Base-by-base conservation (phyloP, 2,113 vertebrate genomes). In the Telmatochromis sp. region DNA sequence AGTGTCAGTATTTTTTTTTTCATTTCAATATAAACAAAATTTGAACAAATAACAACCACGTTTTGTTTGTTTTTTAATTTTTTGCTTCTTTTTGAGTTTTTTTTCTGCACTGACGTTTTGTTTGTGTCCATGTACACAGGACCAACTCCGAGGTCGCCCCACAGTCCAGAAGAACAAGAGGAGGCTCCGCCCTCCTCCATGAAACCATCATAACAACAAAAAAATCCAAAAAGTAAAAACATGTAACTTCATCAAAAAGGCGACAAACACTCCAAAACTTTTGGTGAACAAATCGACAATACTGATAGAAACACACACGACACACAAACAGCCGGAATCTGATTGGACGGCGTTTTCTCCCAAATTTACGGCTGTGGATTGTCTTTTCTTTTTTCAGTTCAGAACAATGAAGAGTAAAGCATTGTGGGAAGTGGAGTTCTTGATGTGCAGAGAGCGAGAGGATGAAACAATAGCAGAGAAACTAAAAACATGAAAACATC, bases 141-240 rank as follows among this genome's bases (percentile, higher is more conserved):
- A 78, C 4, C 17, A 87, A 83, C 86, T 33, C 45, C 3, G 40
- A 84, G 47, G 78, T 75, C 9, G 40, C 14, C 83, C 58, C 55
- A 17, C 6, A 55, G 84, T 91, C 82, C 86, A 80, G 86, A 81
- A 80, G 54, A 87, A 91, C 87, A 80, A 85, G 50, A 87, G 91
- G 96, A 97, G 96, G 95, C 96, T 96, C 96, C 94, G 93, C 96
- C 93, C 95, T 88, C 95, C 83, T 96, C 93, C 13, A 91, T 65
- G 33, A 95, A 90, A 89, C 19, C 57, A 73, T 3, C n/a, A 33
- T 14, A 45, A 80, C 10, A 83, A 91, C 11, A 90, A 73, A n/a
- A 37, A 42, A 71, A 73, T 87, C 31, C 65, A 81, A 71, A 42
- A 40, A 19, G n/a, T 47, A 88, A 81, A 81, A 79, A 50, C 11